A percentile compares a stretch with the other conserved stretches of the same genome.
Evolutionary conservation across 2,113 vertebrate species (phyloP).

Genomic region (Lepisosteus oculatus): DNA sequence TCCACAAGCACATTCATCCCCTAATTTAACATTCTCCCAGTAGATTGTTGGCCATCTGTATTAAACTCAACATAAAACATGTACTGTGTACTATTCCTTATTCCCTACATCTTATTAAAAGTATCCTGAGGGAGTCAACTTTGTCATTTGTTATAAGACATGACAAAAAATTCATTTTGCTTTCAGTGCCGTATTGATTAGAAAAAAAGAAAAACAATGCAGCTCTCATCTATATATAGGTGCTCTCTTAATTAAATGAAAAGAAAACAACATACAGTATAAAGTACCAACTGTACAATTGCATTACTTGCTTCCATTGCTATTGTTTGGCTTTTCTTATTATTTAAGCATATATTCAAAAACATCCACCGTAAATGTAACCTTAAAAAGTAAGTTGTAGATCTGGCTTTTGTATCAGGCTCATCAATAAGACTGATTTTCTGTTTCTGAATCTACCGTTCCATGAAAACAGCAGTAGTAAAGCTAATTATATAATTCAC

Average conservation of each 20-base stretch:
- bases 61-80: neutral
- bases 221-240: neutral
- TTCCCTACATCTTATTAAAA: neutral
- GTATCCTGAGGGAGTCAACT: neutral
- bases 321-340: no score
- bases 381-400: no score
- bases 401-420: no score
- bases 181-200: neutral
- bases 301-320: no score
- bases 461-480: no score
- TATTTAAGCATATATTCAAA: no score
- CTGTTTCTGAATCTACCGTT: no score
- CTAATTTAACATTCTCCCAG: neutral
- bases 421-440: no score
- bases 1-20: neutral
- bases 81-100: neutral
- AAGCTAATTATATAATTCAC: no score
- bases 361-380: no score
- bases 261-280: no score
- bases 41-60: neutral
- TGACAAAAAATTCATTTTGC: neutral
- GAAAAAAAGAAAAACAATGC: neutral
- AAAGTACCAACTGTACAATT: no score
- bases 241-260: neutral
- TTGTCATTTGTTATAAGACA: neutral